Evolutionary conservation across 2,888 invertebrate species (phyloP).

Genomic region (Noctua janthina): DNA sequence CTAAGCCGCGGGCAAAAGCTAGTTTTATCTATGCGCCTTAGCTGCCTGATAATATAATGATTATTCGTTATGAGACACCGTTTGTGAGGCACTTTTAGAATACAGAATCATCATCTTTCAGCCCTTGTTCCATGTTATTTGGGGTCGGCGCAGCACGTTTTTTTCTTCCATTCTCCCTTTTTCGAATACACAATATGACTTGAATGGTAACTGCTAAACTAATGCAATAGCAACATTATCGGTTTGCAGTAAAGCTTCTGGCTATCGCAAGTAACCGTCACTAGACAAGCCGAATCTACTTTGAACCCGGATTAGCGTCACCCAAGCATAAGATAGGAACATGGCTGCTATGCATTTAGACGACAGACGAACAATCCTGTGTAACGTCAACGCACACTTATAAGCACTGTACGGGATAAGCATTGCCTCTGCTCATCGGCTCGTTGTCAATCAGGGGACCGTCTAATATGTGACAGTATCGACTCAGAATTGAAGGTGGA

Average conservation of each 20-base stretch:
- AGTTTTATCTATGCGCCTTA: too few species aligned
- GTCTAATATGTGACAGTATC: not conserved
- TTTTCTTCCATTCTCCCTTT: too few species aligned
- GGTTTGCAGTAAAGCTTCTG: not conserved
- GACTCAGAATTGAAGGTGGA: not conserved
- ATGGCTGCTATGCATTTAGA: conserved; percentile 8
- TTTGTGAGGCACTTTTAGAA: not conserved
- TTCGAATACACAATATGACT: not conserved
- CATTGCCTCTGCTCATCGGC: not conserved
- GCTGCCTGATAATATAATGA: too few species aligned
- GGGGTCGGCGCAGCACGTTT: too few species aligned
- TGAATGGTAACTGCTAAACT: not conserved
- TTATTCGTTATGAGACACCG: not conserved
- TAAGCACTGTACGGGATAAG: not conserved
- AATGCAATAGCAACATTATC: not conserved
- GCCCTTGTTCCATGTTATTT: not conserved
- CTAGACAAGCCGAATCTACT: conserved; percentile 19
- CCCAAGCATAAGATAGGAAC: conserved; percentile 3
- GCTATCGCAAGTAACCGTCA: not conserved
- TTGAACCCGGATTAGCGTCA: conserved; percentile 16
- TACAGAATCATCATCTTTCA: not conserved
- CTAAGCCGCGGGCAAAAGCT: too few species aligned
- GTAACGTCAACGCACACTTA: not conserved
- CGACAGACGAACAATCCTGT: conserved; percentile 9
- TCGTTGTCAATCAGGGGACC: not conserved